Evolutionary conservation across 2,888 invertebrate species (phyloP), one percentile per base, ranked within the genome.

Genomic region (Drosophila algonquin): DNA sequence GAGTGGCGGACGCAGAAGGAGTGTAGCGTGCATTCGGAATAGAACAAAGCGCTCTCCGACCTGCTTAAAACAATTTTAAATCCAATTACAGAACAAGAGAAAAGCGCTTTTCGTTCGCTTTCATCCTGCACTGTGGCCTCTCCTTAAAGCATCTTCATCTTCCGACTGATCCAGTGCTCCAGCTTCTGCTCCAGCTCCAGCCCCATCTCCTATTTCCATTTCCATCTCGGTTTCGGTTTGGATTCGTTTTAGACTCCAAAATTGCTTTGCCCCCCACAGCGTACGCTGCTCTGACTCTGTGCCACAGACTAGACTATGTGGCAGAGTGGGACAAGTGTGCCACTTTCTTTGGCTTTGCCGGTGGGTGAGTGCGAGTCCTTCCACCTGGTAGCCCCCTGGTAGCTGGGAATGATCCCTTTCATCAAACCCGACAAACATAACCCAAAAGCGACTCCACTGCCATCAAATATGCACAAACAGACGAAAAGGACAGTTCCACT

Each of bases 61-160:
- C 73, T 79, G 81, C 70, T 84, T 78, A 80, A 81, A 87, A 84
- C 86, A 84, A 89, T 87, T 87, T 86, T 48, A 81, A 86, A 86
- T 86, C 81, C 87, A 86, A 86, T 86, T 89, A 86, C 76, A 74
- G 76, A 72, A 84, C 77, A 75, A 84, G 84, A 67, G 84, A 68
- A 77, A 78, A 79, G 74, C 89, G 78, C 87, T 86, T 83, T 87
- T 73, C 73, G 71, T 75, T 76, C 69, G 72, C 73, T 77, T 76
- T 75, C 68, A 74, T 74, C 69, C 69, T 40, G n/a, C 40, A 14
- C 6, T 7, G 7, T 18, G 44, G 57, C 63, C 53, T 68, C 32
- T 30, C 32, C 75, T 60, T 63, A 3, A 30, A 27, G 16, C 64
- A 47, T 63, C 64, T 65, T 45, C 65, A 55, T 65, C 65, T 65